Evolutionary conservation across 2,797 vertebrate genomes (phyloP).

Genomic region (Alfaro cultratus): DNA sequence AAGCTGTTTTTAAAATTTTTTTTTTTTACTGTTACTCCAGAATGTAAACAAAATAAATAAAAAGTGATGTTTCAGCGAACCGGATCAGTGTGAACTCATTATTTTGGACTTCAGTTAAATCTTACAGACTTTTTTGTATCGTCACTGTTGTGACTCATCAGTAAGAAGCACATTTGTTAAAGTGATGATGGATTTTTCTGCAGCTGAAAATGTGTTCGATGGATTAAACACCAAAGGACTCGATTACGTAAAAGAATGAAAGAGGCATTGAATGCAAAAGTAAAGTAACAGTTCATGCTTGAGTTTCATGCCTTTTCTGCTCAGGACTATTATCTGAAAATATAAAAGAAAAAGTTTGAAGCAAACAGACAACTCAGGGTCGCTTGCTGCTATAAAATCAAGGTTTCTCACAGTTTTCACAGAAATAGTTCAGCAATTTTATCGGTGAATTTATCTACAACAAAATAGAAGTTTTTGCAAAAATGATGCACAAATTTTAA

Average conservation of each 20-base stretch:
- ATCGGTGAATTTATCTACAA: neutral
- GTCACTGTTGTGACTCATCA: neutral
- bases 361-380: neutral
- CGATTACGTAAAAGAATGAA: neutral
- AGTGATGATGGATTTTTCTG: neutral
- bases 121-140: neutral
- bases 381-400: neutral
- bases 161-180: neutral
- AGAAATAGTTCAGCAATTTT: neutral
- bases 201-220: neutral
- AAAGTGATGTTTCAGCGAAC: slow-evolving; percentile 10
- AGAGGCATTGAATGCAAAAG: neutral
- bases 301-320: neutral
- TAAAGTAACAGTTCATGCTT: neutral
- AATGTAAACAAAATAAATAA: neutral
- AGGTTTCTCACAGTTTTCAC: neutral
- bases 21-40: neutral
- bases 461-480: neutral
- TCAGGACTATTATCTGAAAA: neutral
- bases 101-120: slow-evolving; percentile 7
- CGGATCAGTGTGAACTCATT: slow-evolving; percentile 8
- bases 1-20: neutral
- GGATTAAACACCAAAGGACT: neutral
- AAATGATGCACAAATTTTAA: neutral
- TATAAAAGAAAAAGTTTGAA: neutral